A percentile compares a stretch with the other conserved stretches of the same genome.
Conservation (phyloP, 1,140 invertebrate species). For the Coptotermes formosanus region DNA sequence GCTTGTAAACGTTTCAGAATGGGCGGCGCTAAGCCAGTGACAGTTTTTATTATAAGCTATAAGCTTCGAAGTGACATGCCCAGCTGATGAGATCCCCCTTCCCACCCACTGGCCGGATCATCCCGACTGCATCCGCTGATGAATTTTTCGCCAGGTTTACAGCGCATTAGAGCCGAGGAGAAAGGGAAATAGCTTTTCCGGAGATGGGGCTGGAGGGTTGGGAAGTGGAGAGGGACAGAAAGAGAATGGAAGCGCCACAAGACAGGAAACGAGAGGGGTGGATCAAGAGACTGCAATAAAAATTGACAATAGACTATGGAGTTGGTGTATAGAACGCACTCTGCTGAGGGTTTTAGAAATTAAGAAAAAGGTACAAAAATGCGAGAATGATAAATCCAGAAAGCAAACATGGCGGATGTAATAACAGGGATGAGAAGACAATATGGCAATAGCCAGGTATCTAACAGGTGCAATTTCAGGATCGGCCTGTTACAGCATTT, state of each 20-base stretch:
- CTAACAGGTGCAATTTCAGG: not conserved
- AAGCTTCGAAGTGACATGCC: not conserved
- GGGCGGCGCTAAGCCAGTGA: not conserved
- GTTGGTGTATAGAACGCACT: not conserved
- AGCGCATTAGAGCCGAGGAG: not conserved
- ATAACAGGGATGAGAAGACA: not conserved
- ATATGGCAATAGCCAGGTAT: not conserved
- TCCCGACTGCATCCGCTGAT: not conserved
- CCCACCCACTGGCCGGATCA: not conserved
- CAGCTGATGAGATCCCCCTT: not conserved
- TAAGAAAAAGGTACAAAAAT: not conserved
- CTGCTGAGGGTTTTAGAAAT: not conserved
- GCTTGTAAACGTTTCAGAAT: not conserved
- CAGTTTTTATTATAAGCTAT: conserved; percentile 7
- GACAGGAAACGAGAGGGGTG: not conserved
- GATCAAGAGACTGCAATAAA: not conserved
- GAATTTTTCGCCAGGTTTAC: conserved; percentile 9
- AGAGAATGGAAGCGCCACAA: not conserved
- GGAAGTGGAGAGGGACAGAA: not conserved
- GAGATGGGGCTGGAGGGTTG: not conserved
- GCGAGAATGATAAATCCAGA: not conserved
- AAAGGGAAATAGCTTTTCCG: not conserved
- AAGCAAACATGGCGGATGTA: conserved; percentile 9
- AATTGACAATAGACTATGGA: not conserved
- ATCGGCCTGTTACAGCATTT: not conserved